Evolutionary conservation across 2,113 vertebrate genomes (phyloP).

Genomic region (Grammomys dolichurus): DNA sequence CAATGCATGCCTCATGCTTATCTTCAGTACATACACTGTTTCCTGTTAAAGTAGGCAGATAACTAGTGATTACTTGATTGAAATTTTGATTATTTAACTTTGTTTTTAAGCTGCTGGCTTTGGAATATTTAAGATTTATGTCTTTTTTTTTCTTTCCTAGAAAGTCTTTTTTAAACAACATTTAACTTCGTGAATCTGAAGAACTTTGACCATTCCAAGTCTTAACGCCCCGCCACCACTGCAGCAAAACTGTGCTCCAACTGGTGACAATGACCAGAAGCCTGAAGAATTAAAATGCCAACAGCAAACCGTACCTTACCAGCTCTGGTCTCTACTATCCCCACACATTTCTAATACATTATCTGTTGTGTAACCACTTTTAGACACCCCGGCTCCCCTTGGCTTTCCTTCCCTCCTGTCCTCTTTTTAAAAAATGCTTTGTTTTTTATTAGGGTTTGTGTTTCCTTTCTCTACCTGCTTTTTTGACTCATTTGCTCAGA

Average conservation of each 20-base stretch:
- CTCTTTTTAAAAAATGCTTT: conserved; percentile 67
- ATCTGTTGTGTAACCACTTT: conserved; percentile 93
- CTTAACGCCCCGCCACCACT: conserved; percentile 78
- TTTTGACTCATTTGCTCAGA: conserved; percentile 83
- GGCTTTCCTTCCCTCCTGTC: background rate
- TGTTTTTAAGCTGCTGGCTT: conserved; percentile 1
- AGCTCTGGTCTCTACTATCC: conserved; percentile 84
- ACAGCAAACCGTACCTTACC: conserved; percentile 87
- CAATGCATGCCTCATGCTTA: background rate
- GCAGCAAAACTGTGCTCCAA: conserved; percentile 72
- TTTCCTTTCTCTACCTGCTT: conserved; percentile 84
- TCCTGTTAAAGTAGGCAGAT: background rate
- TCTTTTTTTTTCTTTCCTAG: conserved; percentile 78
- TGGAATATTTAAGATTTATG: conserved; percentile 58
- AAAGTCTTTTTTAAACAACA: conserved; percentile 70
- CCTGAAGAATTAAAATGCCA: conserved; percentile 86
- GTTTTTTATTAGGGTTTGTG: conserved; percentile 79
- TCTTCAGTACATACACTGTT: background rate
- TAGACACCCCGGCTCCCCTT: conserved; percentile 90
- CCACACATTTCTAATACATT: conserved; percentile 83
- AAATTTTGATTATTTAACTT: conserved; percentile 7
- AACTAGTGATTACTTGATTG: conserved; percentile 20
- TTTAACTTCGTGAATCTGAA: conserved; percentile 76
- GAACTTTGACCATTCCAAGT: conserved; percentile 85
- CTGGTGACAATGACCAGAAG: conserved; percentile 81